phyloP scores from a whole-genome alignment of 2,113 vertebrate genomes.

The Physeter macrocephalus region DNA sequence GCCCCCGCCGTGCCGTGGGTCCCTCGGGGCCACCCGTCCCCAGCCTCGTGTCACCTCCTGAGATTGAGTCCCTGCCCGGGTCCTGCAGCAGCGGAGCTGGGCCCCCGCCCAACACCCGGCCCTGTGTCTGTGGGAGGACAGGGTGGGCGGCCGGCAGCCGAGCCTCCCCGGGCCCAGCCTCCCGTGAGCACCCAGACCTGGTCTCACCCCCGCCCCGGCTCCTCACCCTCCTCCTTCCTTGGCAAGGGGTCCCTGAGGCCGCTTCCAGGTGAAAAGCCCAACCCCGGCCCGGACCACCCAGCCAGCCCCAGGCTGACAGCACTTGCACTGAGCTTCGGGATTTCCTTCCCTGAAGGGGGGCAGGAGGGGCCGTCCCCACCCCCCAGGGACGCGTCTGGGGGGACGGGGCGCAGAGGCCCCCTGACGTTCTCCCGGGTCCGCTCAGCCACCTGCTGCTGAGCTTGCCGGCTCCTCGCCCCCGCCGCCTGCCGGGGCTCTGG shows the following conservation, averaged over 20 bases:
- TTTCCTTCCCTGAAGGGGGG: neutral
- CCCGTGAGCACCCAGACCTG: fast-evolving
- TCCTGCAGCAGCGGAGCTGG: fast-evolving
- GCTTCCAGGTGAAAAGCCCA: neutral
- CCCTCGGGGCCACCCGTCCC: fast-evolving
- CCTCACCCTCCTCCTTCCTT: fast-evolving
- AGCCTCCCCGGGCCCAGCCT: neutral
- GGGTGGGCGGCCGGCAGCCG: fast-evolving
- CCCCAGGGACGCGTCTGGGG: neutral
- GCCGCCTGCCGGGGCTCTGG: fast-evolving
- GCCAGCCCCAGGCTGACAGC: fast-evolving
- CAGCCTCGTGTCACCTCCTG: fast-evolving
- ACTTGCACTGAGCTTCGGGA: fast-evolving
- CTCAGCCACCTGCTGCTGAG: neutral
- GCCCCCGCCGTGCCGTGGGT: neutral
- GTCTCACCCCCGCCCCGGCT: fast-evolving
- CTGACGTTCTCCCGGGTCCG: fast-evolving
- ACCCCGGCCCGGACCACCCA: fast-evolving
- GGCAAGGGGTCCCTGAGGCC: neutral
- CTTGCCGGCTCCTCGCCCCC: neutral
- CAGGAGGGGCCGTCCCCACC: neutral
- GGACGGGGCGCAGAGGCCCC: neutral
- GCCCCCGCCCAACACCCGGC: neutral
- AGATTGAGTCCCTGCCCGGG: neutral
- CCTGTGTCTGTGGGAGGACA: neutral